These are phyloP conservation scores for Empis livida DNA, from an alignment of 2,888 invertebrate genomes.

Conservation along the genomic window DNA sequence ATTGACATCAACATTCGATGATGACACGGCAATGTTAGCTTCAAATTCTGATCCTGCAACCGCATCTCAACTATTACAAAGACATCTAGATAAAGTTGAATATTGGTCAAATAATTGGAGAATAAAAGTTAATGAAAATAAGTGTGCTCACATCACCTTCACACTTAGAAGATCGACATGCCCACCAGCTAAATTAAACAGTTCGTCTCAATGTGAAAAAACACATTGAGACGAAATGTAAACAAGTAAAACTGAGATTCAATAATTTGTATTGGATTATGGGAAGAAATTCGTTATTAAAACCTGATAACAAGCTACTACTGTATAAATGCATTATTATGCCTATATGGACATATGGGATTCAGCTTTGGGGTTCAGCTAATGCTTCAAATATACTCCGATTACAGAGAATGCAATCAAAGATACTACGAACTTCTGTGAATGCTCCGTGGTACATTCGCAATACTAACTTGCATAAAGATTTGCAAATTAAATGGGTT, in stretches of 20 bases:
- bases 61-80: not conserved
- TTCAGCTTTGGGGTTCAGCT: constrained; percentile 2
- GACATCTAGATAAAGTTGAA: not conserved
- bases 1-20: not conserved
- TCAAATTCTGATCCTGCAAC: not conserved
- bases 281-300: not conserved
- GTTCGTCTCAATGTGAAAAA: not conserved
- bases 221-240: constrained; percentile 1
- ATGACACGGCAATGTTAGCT: not conserved
- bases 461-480: not conserved
- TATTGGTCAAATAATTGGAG: not conserved
- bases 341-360: constrained; percentile 2
- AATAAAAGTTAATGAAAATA: not conserved
- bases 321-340: constrained; percentile 3
- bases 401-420: constrained; percentile 1
- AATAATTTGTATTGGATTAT: constrained; percentile 1
- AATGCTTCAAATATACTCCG: not conserved
- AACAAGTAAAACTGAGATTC: constrained; percentile 3
- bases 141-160: not conserved
- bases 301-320: not conserved
- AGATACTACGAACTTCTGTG: not conserved
- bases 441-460: constrained; percentile 5
- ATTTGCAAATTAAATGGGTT: not conserved
- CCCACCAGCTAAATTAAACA: no score
- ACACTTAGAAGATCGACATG: no score